phyloP scores from a whole-genome alignment of 2,797 vertebrate genomes.

The Syndactyla subalaris region DNA sequence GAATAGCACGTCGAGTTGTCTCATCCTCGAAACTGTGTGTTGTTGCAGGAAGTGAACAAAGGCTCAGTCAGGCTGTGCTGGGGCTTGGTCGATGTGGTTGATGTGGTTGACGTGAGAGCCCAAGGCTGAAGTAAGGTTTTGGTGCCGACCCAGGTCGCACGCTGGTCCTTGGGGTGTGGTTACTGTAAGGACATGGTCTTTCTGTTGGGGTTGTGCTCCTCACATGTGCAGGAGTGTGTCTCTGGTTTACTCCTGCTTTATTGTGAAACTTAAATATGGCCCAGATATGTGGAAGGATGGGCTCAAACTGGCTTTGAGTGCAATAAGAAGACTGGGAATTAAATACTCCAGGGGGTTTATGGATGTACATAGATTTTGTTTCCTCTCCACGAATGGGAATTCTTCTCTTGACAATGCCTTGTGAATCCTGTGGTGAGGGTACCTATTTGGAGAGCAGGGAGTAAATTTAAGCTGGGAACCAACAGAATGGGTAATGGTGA shows the following conservation, averaged over 20 bases:
- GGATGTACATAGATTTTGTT: background rate
- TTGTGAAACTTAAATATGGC: background rate
- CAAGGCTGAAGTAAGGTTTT: background rate
- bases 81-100: fast-evolving
- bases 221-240: background rate
- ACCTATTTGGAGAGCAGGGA: background rate
- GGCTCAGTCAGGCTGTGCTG: background rate
- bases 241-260: background rate
- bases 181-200: background rate
- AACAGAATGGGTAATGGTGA: background rate
- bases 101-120: background rate
- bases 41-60: background rate
- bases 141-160: background rate
- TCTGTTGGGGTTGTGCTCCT: background rate
- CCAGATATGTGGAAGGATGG: background rate
- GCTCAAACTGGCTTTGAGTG: background rate
- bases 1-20: background rate
- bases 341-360: background rate
- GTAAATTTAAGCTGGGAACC: background rate
- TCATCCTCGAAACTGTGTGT: background rate
- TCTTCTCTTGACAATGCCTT: background rate
- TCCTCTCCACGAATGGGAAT: background rate
- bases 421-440: background rate
- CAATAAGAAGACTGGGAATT: fast-evolving
- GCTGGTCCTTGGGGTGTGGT: background rate